Conservation (phyloP, 2,113 vertebrate genomes). For the Solea senegalensis region DNA sequence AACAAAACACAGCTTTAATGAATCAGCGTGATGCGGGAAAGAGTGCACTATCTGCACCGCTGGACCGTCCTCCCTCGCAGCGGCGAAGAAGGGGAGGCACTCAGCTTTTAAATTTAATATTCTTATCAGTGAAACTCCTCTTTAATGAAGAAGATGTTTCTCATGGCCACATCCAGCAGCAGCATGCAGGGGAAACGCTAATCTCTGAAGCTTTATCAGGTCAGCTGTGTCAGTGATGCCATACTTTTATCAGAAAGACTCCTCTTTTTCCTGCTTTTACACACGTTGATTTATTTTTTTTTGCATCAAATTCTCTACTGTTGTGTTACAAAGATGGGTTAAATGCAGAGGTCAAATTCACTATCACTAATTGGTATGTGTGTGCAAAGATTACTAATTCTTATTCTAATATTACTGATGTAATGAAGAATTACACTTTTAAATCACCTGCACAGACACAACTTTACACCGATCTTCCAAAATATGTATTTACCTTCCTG, state of each 20-base stretch:
- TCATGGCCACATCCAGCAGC: constrained; percentile 52
- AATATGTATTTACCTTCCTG: background rate
- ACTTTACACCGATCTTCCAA: background rate
- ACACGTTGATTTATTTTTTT: no score
- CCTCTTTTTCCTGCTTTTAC: no score
- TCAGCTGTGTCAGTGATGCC: background rate
- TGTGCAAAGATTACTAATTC: no score
- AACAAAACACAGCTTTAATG: constrained; percentile 49
- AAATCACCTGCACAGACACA: background rate
- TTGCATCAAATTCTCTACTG: no score
- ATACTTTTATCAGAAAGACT: no score
- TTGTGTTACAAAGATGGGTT: no score
- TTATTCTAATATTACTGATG: no score
- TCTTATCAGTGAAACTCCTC: constrained; percentile 72
- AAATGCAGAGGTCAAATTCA: no score
- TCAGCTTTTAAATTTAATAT: constrained; percentile 55
- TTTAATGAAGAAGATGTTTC: constrained; percentile 39
- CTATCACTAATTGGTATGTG: no score
- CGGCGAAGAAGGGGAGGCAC: constrained; percentile 42
- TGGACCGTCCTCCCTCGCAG: constrained; percentile 64
- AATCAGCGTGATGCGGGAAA: constrained; percentile 28
- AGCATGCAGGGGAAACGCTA: background rate
- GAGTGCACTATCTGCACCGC: constrained; percentile 63
- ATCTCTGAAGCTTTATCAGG: background rate
- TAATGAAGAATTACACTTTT: background rate